Base-by-base conservation (phyloP, 2,888 invertebrate species). In the Hemicrepidius hirtus region DNA sequence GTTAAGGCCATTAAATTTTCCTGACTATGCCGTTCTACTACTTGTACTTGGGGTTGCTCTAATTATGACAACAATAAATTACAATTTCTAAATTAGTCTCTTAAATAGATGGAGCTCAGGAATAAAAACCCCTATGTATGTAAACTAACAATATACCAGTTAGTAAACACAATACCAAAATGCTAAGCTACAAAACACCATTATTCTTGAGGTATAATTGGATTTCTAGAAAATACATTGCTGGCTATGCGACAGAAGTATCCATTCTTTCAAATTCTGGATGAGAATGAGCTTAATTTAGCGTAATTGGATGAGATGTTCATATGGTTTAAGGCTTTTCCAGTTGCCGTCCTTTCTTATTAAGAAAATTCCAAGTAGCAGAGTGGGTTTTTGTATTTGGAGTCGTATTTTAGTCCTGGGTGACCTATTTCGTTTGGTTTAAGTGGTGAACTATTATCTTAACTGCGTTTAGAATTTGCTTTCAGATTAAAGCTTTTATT, bases 241-340 rank as follows among this genome's bases (percentile, higher is more conserved):
- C 50, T 53, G n/a, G 40, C n/a, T 40, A 41, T 28, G 46, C 49
- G 64, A 50, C 21, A n/a, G 53, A 50, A 53, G 37, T 53, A 24
- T 18, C 50, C 16, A 65, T 65, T 65, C 64, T 65, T 65, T 65
- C 64, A 65, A 65, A 65, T 50, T 53, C 53, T n/a, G 55, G 49
- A 63, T 63, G 60, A 69, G 63, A 69, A 69, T 60, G 68, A 68
- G 50, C 55, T 69, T 69, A 69, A 69, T 63, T 69, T 57, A 63
- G 53, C 69, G 63, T 69, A 69, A 69, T 69, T 62, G 69, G 63
- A 69, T 63, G 69, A 63, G 63, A 69, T 68, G 63, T 69, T 63
- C 63, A 69, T 69, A 55, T 68, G 68, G 68, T 68, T 60, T 68
- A 50, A 50, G 50, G 60, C 46, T 55, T 62, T 62, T 24, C 37